Evolutionary conservation across 2,888 invertebrate species (phyloP).

Genomic region (Thymelicus acteon): DNA sequence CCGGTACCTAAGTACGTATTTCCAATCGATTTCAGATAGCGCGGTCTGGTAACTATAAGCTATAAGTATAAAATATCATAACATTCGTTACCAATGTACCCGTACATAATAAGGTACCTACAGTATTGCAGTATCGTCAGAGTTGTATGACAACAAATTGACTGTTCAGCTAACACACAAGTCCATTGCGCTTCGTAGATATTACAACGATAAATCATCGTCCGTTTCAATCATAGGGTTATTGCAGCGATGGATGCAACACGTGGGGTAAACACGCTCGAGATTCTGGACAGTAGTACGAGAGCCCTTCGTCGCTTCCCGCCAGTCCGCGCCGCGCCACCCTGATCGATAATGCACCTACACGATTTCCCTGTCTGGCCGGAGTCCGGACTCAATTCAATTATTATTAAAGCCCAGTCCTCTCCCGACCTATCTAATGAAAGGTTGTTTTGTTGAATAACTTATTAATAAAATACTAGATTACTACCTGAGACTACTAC

Average conservation of each 20-base stretch:
- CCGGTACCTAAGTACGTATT: too few relatives aligned
- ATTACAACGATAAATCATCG: slow-evolving; percentile 16
- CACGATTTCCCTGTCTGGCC: slow-evolving; percentile 5
- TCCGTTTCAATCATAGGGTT: not conserved
- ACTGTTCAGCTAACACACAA: not conserved
- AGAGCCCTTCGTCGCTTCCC: slow-evolving; percentile 5
- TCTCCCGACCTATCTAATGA: slow-evolving; percentile 3
- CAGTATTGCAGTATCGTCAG: not conserved
- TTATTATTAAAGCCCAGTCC: slow-evolving; percentile 6
- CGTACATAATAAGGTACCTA: too few relatives aligned
- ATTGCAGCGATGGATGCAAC: slow-evolving; percentile 22
- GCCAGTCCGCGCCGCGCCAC: slow-evolving; percentile 2
- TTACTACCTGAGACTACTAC: too few relatives aligned
- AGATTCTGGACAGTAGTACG: slow-evolving; percentile 6
- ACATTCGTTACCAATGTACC: too few relatives aligned
- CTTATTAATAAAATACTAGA: not conserved
- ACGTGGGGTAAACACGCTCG: slow-evolving; percentile 2
- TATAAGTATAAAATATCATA: too few relatives aligned
- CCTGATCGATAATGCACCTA: slow-evolving; percentile 22
- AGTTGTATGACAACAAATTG: not conserved
- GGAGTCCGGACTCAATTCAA: slow-evolving; percentile 2
- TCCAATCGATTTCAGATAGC: not conserved
- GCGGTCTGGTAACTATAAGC: not conserved
- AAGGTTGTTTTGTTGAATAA: slow-evolving; percentile 6
- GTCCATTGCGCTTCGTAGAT: slow-evolving; percentile 15